Percentiles rank a stretch among this genome's conserved stretches.
Evolutionary conservation across 2,113 vertebrate species (phyloP).

Genomic region (Antennarius striatus): DNA sequence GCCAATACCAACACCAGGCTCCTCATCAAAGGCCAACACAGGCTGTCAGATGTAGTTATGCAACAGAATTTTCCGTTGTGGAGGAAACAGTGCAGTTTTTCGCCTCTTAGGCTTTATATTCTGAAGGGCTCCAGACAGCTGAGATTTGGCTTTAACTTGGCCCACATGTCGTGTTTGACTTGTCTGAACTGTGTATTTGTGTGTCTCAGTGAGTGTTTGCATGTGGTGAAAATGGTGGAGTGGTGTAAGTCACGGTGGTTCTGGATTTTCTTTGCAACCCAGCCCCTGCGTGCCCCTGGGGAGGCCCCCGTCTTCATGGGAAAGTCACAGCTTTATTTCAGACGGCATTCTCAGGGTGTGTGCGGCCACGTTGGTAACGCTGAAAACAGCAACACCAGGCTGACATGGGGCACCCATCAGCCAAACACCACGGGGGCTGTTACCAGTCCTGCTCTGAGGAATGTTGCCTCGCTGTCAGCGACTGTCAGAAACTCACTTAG

Average conservation of each 20-base stretch:
- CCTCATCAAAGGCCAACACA: constrained; percentile 30
- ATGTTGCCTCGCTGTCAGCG: constrained; percentile 49
- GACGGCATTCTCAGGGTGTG: constrained; percentile 69
- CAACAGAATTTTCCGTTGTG: constrained; percentile 48
- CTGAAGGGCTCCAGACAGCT: constrained; percentile 49
- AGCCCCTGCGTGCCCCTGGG: constrained; percentile 51
- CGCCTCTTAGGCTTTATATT: constrained; percentile 34
- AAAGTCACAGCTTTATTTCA: constrained; percentile 75
- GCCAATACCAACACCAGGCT: constrained; percentile 12
- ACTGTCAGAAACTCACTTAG: constrained; percentile 49
- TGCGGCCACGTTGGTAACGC: constrained; percentile 37
- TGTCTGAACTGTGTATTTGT: constrained; percentile 25
- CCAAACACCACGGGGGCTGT: constrained; percentile 34
- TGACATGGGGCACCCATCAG: constrained; percentile 39
- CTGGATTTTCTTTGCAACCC: constrained; percentile 64
- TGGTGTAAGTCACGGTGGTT: constrained; percentile 59
- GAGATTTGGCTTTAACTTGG: constrained; percentile 54
- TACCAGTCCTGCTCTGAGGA: constrained; percentile 24
- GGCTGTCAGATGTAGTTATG: constrained; percentile 46
- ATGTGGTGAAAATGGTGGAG: constrained; percentile 45
- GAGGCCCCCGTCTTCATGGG: constrained; percentile 77
- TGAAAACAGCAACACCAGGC: constrained; percentile 43
- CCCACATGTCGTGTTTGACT: constrained; percentile 50
- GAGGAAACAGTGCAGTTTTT: constrained; percentile 34
- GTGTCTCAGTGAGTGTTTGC: constrained; percentile 49